Evolutionary conservation across 2,888 invertebrate species (phyloP), one percentile per base, ranked within the genome.

Genomic region (Drosophila neotestacea): DNA sequence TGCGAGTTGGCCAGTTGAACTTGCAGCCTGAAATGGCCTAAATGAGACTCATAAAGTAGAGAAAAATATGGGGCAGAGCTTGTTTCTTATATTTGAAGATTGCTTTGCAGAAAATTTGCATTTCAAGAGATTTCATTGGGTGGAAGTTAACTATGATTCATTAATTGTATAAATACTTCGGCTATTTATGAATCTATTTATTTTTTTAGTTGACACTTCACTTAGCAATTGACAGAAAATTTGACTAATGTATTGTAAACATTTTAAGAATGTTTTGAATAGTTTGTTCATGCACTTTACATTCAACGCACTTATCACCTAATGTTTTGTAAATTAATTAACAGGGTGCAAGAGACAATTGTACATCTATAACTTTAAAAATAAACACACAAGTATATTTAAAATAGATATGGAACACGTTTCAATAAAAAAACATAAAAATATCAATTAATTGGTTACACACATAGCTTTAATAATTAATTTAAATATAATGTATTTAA

Each of bases 161-260:
- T 32, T 11, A 1, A 22, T 7, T 39, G 10, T 9, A n/a, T 22
- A 22, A 54, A 32, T 22, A 42, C 4, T 22, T 39, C 36, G 22
- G n/a, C 9, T 42, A 38, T 34, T 58, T 73, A 13, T 28, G 50
- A 11, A 30, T 11, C 13, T 52, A 44, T 50, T 56, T n/a, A 28
- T 16, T 51, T 47, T 11, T 9, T 51, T 42, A 47, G 28, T 70
- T 73, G 51, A 63, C 70, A 63, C 56, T 47, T 64, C 56, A 74
- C 56, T 70, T 76, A 61, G 60, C 63, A 22, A 38, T 11, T 65
- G 65, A 50, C 61, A 47, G 34, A 28, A 54, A 50, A 44, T 36
- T 51, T 62, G 27, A 13, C 28, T 38, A 61, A 62, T 65, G 58
- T n/a, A 58, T 38, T 44, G 71, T 39, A 56, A 69, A 52, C 48